These are phyloP conservation scores for Apis dorsata DNA, from an alignment of 1,140 invertebrate genomes.

Conservation along the genomic window DNA sequence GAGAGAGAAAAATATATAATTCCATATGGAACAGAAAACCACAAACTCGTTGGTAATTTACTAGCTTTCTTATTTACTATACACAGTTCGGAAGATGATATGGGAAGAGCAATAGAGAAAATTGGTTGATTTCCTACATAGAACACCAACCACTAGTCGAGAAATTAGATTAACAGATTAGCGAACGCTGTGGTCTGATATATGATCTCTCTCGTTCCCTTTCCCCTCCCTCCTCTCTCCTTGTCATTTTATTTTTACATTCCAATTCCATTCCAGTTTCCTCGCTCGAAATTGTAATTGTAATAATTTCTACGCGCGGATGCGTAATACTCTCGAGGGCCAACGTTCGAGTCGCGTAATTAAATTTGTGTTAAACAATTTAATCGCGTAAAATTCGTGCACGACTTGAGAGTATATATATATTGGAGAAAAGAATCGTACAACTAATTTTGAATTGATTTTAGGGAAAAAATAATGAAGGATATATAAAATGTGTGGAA, in stretches of 20 bases:
- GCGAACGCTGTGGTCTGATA: conserved; percentile 39
- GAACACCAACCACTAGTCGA: conserved; percentile 22
- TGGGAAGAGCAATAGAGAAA: conserved; percentile 1
- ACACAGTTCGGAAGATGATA: not conserved
- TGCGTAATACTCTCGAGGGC: conserved; percentile 14
- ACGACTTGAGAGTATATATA: not conserved
- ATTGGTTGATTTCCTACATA: conserved; percentile 51
- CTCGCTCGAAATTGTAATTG: conserved; percentile 54
- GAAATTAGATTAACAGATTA: conserved; percentile 60
- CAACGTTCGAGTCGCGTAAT: conserved; percentile 9
- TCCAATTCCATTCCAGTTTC: conserved; percentile 50
- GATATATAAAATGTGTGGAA: too few species aligned
- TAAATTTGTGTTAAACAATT: conserved; percentile 18
- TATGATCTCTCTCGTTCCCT: conserved; percentile 6
- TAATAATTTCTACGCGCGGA: conserved; percentile 49
- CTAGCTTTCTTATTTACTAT: conserved; percentile 20
- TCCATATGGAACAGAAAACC: not conserved
- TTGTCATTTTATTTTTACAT: conserved; percentile 51
- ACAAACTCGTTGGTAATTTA: not conserved
- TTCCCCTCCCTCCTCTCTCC: not conserved
- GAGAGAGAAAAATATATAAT: conserved; percentile 1
- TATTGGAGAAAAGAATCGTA: not conserved
- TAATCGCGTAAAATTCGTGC: not conserved
- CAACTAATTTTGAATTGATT: not conserved
- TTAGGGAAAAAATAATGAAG: not conserved